A percentile compares a stretch with the other conserved stretches of the same genome.
Evolutionary conservation across 2,113 vertebrate species (phyloP).

Genomic region (Corythornis madagascariensis): DNA sequence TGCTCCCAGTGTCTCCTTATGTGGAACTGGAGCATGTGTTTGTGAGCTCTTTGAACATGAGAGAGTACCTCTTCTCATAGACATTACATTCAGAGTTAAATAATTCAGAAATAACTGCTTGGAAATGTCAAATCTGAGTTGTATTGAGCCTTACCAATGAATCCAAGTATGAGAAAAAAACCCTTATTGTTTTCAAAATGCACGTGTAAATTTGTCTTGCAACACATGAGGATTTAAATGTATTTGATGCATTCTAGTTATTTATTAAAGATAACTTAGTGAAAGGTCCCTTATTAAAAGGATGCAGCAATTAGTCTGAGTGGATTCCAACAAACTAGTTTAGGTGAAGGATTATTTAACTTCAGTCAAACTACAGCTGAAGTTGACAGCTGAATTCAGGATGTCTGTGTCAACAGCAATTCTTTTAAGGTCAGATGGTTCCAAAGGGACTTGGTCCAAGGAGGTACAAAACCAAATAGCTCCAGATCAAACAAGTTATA

Average conservation of each 20-base stretch:
- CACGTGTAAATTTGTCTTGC: not conserved
- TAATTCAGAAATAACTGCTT: not conserved
- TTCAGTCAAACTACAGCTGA: not conserved
- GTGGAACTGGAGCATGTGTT: not conserved
- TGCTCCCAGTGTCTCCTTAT: not conserved
- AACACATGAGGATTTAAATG: not conserved
- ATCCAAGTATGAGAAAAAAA: not conserved
- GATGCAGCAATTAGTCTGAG: not conserved
- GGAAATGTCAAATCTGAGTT: not conserved
- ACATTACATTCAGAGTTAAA: not conserved
- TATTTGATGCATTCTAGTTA: not conserved
- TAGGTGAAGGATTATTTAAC: not conserved
- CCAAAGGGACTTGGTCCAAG: not conserved
- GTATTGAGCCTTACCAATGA: not conserved
- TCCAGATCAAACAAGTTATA: constrained; percentile 5
- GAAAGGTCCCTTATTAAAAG: not conserved
- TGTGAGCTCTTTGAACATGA: not conserved
- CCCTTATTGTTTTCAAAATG: not conserved
- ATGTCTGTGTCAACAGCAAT: not conserved
- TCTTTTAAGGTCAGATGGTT: constrained; percentile 19
- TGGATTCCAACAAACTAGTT: not conserved
- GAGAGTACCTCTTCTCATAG: not conserved
- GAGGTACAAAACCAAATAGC: not conserved
- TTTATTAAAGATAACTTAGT: not conserved
- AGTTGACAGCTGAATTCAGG: constrained; percentile 22